Percentiles rank a stretch among this genome's conserved stretches.
Conservation (phyloP, 2,797 vertebrate species). For the Vespertilio murinus region DNA sequence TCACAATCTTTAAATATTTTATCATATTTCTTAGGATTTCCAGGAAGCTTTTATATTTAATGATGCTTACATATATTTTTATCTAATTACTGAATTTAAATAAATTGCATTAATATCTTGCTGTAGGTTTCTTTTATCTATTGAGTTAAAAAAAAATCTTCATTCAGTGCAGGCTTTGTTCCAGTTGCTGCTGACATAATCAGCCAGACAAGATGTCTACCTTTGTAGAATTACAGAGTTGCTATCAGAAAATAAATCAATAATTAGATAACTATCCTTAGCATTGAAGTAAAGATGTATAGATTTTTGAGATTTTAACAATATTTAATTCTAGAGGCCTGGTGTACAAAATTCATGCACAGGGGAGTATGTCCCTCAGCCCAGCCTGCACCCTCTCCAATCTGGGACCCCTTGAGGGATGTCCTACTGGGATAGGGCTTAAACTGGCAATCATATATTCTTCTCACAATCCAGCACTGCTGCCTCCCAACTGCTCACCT, state of each 20-base stretch:
- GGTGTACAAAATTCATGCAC: too few relatives aligned
- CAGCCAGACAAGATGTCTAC: not conserved
- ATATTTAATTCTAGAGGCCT: not conserved
- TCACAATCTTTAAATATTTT: not conserved
- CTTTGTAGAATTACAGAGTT: not conserved
- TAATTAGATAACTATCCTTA: not conserved
- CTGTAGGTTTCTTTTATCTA: not conserved
- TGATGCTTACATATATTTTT: not conserved
- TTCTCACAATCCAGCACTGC: too few relatives aligned
- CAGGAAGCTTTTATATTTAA: not conserved
- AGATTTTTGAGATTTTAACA: not conserved
- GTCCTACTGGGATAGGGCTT: too few relatives aligned
- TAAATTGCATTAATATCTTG: not conserved
- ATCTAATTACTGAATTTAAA: not conserved
- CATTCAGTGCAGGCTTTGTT: not conserved
- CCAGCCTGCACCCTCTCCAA: too few relatives aligned
- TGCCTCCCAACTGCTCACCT: too few relatives aligned
- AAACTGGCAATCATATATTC: too few relatives aligned
- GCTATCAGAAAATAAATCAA: not conserved
- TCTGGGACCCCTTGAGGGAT: too few relatives aligned
- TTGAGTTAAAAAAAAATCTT: not conserved
- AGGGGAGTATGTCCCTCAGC: too few relatives aligned
- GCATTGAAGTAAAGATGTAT: not conserved
- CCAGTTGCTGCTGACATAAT: not conserved
- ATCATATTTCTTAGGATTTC: not conserved